Base-by-base conservation (phyloP, 2,113 vertebrate genomes). In the human (Homo sapiens) region DNA sequence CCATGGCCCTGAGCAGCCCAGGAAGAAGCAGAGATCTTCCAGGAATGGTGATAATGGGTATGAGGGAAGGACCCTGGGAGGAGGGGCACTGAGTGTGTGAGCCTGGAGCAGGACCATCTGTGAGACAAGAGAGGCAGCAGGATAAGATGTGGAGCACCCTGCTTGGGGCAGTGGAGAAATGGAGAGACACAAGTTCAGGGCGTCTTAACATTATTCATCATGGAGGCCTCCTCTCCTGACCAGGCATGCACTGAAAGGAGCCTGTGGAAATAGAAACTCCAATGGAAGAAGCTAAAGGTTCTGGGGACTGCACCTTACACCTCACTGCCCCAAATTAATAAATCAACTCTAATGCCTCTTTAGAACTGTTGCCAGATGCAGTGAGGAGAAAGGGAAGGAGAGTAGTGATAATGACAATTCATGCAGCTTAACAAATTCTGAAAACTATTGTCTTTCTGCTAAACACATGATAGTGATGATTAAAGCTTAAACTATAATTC, bases 31-130 rank as follows among this genome's bases (percentile, higher is more conserved):
- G 16, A 55, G 22, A 68, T 4, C 6, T 83, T 61, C 14, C 55
- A 32, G 73, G 66, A 83, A 38, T 22, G 4, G 8, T 52, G 22
- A 45, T 6, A 14, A 16, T 3, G 50, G 12, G 13, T 6, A 16
- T 22, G 6, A 16, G 8, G 7, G 30, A 0, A n/a, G 6, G 18
- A 5, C 3, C 23, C 7, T 14, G 40, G 11, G 1, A 64, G 3
- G 68, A 35, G 5, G 23, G 5, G 8, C 7, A 11, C 8, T 45
- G 16, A 70, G 6, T 17, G 1, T 59, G 27, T 95, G 50, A 38
- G 2, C 32, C 48, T 38, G 0, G 16, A 84, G 8, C 12, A n/a
- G 1, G 20, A 13, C 6, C 82, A 23, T 59, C 32, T 50, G 27
- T 27, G 14, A 17, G 7, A 35, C 68, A 6, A n/a, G 7, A 5